Evolutionary conservation across 2,797 vertebrate genomes (phyloP), one percentile per base, ranked within the genome.

Genomic region (Arrhamphus sclerolepis): DNA sequence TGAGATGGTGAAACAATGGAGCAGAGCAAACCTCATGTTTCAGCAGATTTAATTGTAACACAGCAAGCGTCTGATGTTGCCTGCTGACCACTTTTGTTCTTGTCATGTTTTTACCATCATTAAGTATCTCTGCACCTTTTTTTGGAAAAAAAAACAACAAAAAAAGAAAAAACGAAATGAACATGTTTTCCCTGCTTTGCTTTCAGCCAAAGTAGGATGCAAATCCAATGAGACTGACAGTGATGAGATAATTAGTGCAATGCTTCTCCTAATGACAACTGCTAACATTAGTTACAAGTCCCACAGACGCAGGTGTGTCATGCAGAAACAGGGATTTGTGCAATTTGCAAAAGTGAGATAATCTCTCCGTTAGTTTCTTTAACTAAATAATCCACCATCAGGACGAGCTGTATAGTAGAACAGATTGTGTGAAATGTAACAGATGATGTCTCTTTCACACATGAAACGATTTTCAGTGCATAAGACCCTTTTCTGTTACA

Each of bases 161-260:
- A n/a, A n/a, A n/a, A n/a, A n/a, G 60, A 70, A 50, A 67, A 83
- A 69, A 48, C 72, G 24, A 80, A 72, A 70, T 70, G 48, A 62
- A 62, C 46, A 46, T 48, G 46, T 53, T 24, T 68, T 7, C 39
- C 53, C 65, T 66, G 59, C 75, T 75, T 34, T 34, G 31, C 31
- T 34, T 67, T 49, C 55, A 50, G 56, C 63, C 64, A 57, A 59
- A 42, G 59, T 54, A 43, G 47, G 59, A 60, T 51, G 66, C 44
- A 68, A 75, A 79, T 77, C 62, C 64, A 17, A 17, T 7, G 71
- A 80, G 76, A 81, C 65, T 64, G 71, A 70, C 74, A 68, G 72
- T 78, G 78, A 87, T 74, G 73, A 80, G 76, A 81, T 77, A 87
- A 89, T 87, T 81, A 87, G 81, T 53, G 70, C 68, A 66, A 67